phyloP scores from a whole-genome alignment of 2,797 vertebrate genomes.

The Carcharodon carcharias region DNA sequence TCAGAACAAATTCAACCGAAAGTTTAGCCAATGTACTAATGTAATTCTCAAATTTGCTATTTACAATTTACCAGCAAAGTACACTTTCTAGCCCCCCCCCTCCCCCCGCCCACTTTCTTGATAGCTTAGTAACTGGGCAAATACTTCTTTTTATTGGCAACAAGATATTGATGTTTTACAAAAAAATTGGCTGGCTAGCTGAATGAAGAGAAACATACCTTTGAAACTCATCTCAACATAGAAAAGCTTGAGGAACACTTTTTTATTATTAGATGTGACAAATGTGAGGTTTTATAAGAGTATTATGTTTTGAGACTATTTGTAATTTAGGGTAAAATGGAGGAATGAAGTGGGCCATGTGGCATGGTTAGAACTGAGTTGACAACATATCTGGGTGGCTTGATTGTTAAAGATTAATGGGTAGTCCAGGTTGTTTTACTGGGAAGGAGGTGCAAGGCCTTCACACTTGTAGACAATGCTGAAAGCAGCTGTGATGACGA shows the following conservation, averaged over 20 bases:
- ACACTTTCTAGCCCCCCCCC: not conserved
- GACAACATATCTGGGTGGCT: no score
- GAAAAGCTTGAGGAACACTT: not conserved
- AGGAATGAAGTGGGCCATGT: no score
- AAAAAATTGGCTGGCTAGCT: not conserved
- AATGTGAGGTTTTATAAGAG: no score
- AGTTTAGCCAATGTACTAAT: not conserved
- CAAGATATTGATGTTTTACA: not conserved
- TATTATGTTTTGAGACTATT: no score
- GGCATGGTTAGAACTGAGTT: no score
- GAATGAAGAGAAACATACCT: not conserved
- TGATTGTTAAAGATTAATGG: no score
- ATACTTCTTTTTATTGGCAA: not conserved
- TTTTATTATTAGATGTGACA: not conserved
- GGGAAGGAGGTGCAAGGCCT: no score
- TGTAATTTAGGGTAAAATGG: no score
- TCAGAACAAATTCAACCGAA: not conserved
- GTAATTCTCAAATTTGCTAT: not conserved
- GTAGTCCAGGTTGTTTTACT: no score
- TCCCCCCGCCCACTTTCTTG: not conserved
- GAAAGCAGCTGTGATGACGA: no score
- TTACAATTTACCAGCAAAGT: not conserved
- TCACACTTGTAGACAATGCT: no score
- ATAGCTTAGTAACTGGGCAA: not conserved
- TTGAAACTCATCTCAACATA: not conserved